Conservation (phyloP, 2,888 invertebrate species). For the Tenthredo mesomela region DNA sequence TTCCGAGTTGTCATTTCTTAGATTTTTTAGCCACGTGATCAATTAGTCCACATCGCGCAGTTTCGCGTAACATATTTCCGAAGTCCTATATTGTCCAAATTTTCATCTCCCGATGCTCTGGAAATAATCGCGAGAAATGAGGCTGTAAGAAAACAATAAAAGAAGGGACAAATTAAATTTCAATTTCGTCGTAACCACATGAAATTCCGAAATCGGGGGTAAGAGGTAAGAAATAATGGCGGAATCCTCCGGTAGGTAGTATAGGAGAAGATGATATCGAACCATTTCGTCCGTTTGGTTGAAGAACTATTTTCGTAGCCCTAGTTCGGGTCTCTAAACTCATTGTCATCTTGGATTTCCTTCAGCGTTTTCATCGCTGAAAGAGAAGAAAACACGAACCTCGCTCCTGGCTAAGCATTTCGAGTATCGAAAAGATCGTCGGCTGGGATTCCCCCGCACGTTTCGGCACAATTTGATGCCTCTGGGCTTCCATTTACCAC, state of each 20-base stretch:
- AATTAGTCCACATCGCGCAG: no score
- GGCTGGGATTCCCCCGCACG: conserved; percentile 9
- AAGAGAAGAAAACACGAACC: neutral
- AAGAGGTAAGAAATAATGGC: neutral
- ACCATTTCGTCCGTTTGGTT: neutral
- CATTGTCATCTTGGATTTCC: conserved; percentile 2
- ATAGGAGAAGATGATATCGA: neutral
- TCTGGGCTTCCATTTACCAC: conserved; percentile 35
- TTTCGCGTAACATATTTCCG: no score
- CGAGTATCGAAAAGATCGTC: neutral
- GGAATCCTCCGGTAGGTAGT: neutral
- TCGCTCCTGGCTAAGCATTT: neutral
- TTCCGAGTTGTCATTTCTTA: no score
- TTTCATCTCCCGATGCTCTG: neutral
- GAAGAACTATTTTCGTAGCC: neutral
- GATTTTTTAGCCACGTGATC: no score
- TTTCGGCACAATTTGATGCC: conserved; percentile 37
- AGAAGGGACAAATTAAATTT: neutral
- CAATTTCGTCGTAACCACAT: neutral
- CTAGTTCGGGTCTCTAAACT: neutral
- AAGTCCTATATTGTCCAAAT: neutral
- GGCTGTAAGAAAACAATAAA: neutral
- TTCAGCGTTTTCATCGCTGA: neutral
- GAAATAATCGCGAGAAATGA: neutral
- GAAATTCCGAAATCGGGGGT: neutral